Conservation (phyloP, 2,113 vertebrate genomes). For the Centropus unirufus region DNA sequence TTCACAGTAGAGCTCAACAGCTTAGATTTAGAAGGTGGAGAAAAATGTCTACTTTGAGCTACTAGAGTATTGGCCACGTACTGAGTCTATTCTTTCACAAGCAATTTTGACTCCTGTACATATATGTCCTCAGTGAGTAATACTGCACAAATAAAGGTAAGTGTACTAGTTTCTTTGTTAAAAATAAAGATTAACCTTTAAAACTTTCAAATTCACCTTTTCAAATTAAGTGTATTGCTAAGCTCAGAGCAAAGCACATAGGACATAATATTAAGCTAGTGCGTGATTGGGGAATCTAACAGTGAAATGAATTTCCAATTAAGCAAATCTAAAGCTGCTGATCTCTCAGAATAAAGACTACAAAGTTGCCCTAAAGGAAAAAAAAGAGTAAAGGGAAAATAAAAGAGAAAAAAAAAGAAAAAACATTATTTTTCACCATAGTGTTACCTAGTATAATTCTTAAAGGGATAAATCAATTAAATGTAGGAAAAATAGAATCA, state of each 20-base stretch:
- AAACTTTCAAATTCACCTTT: neutral
- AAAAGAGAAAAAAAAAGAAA: neutral
- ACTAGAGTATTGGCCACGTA: neutral
- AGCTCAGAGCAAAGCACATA: neutral
- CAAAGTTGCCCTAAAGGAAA: neutral
- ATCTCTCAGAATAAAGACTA: neutral
- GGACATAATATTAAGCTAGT: neutral
- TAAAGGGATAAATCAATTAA: neutral
- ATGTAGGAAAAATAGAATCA: neutral
- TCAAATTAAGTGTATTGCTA: neutral
- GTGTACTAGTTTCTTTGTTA: neutral
- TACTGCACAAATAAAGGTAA: neutral
- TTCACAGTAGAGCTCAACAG: neutral
- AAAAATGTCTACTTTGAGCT: neutral
- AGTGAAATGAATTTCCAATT: neutral
- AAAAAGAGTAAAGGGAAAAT: neutral
- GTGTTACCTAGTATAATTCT: neutral
- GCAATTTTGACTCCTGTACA: neutral
- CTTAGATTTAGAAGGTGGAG: neutral
- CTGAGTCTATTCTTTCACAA: neutral
- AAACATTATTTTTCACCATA: neutral
- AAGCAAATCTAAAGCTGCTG: neutral
- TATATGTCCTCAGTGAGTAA: neutral
- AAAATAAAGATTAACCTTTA: neutral
- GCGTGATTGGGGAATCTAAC: neutral